A percentile compares a stretch with the other conserved stretches of the same genome.
phyloP scores from a whole-genome alignment of 2,888 invertebrate genomes.

The Drosophila mimica region DNA sequence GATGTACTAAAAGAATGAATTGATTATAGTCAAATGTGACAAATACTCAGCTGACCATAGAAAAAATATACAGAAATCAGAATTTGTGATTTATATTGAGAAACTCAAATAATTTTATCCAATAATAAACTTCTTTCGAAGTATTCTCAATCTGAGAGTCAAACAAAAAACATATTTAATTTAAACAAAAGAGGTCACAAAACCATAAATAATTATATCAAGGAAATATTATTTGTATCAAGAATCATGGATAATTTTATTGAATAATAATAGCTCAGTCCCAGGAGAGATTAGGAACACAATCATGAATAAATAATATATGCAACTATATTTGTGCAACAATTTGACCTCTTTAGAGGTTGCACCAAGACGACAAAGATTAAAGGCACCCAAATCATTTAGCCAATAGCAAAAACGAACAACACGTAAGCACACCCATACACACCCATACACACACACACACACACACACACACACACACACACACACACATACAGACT shows the following conservation, averaged over 20 bases:
- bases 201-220: not conserved
- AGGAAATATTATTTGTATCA: not conserved
- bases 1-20: not conserved
- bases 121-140: not conserved
- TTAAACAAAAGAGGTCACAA: not conserved
- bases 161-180: not conserved
- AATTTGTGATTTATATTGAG: not conserved
- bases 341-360: slow-evolving; percentile 14
- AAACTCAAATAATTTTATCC: not conserved
- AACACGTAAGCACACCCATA: slow-evolving; percentile 4
- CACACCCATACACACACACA: not conserved
- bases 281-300: not conserved
- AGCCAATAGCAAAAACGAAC: slow-evolving; percentile 28
- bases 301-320: slow-evolving; percentile 6
- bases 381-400: slow-evolving; percentile 51
- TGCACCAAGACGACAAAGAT: slow-evolving; percentile 24
- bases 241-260: not conserved
- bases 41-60: not conserved
- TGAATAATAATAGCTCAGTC: not conserved
- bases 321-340: not conserved
- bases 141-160: not conserved
- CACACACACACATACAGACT: slow-evolving; percentile 4
- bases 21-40: not conserved
- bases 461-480: slow-evolving; percentile 3
- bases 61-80: not conserved